These are phyloP conservation scores for Hypolimnas misippus DNA, from an alignment of 2,888 invertebrate species.

Conservation along the genomic window DNA sequence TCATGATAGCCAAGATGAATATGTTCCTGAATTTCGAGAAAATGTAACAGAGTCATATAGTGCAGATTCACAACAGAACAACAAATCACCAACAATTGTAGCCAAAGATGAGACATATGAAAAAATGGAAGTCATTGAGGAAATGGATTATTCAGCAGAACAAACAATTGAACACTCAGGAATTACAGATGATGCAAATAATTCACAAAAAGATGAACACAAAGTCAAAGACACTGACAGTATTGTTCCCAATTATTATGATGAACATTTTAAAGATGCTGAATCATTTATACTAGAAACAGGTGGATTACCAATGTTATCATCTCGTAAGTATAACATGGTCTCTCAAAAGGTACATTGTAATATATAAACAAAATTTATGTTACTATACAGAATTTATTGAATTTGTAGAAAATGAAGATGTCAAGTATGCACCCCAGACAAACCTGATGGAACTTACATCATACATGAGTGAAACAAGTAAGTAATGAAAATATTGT, in stretches of 20 bases:
- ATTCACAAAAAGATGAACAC: constrained; percentile 55
- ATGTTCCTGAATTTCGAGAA: constrained; percentile 48
- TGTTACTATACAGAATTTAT: constrained; percentile 19
- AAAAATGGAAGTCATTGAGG: constrained; percentile 56
- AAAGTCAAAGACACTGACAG: constrained; percentile 60
- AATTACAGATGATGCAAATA: constrained; percentile 50
- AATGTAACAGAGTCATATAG: constrained; percentile 37
- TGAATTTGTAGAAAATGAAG: constrained; percentile 67
- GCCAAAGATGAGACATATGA: constrained; percentile 52
- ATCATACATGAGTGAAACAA: constrained; percentile 79
- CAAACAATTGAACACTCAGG: constrained; percentile 46
- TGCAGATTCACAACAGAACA: constrained; percentile 32
- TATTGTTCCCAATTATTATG: constrained; percentile 76
- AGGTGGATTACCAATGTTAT: constrained; percentile 73
- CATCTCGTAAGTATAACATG: constrained; percentile 64
- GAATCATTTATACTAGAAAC: constrained; percentile 90
- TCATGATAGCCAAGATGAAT: constrained; percentile 58
- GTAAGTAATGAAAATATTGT: constrained; percentile 55
- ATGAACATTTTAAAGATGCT: constrained; percentile 90
- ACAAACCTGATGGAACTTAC: constrained; percentile 77
- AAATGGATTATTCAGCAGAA: constrained; percentile 51
- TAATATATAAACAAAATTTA: constrained; percentile 10
- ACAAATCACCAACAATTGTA: constrained; percentile 38
- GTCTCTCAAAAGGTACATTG: not conserved
- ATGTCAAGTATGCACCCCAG: constrained; percentile 70